Evolutionary conservation across 1,140 invertebrate genomes (phyloP).

Genomic region (Drosophila kurseongensis): DNA sequence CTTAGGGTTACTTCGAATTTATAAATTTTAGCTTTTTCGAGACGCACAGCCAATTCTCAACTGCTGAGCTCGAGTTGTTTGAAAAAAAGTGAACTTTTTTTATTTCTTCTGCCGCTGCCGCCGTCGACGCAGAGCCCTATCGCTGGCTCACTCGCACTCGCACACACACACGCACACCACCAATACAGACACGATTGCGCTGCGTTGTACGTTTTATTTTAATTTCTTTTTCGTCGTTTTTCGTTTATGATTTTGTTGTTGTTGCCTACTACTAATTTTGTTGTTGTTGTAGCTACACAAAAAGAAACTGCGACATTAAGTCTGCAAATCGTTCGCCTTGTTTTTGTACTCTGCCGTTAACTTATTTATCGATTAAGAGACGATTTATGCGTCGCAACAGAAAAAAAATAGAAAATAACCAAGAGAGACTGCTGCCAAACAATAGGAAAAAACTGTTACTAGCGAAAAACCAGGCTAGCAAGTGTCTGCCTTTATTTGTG

Average conservation of each 20-base stretch:
- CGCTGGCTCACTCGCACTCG: constrained; percentile 62
- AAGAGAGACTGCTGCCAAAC: constrained; percentile 23
- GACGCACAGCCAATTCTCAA: constrained; percentile 57
- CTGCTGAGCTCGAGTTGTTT: constrained; percentile 54
- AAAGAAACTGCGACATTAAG: constrained; percentile 81
- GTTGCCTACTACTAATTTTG: constrained; percentile 8
- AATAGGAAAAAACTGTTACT: constrained; percentile 23
- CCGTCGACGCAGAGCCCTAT: constrained; percentile 42
- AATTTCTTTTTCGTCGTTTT: constrained; percentile 40
- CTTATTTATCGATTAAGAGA: constrained; percentile 34
- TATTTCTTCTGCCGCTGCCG: constrained; percentile 53
- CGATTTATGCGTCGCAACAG: constrained; percentile 51
- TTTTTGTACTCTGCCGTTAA: constrained; percentile 27
- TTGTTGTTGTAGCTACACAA: constrained; percentile 65
- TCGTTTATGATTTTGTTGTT: constrained; percentile 60
- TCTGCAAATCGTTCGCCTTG: constrained; percentile 37
- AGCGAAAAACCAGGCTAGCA: constrained; percentile 6
- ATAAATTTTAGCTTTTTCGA: constrained; percentile 16
- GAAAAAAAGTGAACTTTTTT: constrained; percentile 49
- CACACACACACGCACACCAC: constrained; percentile 45
- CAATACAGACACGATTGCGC: constrained; percentile 40
- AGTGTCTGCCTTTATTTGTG: constrained; percentile 23
- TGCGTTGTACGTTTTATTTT: constrained; percentile 73
- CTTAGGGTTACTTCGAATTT: not conserved
- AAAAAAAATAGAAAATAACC: constrained; percentile 33